phyloP scores from a whole-genome alignment of 2,113 vertebrate species.

The Drymodes brunneopygia region DNA sequence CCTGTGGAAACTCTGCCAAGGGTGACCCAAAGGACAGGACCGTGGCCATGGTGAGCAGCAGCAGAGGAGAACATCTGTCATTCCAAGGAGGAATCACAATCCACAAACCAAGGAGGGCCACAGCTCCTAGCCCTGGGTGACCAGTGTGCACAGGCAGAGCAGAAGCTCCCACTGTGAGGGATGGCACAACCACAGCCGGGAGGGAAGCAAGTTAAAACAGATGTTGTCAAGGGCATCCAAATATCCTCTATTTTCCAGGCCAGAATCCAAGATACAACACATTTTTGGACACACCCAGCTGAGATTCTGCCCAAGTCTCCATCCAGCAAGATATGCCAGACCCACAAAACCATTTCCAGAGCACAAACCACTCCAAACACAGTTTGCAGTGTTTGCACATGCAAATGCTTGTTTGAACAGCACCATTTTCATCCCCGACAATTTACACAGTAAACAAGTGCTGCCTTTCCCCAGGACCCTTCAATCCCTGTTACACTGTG shows the following conservation, averaged over 20 bases:
- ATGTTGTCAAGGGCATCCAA: background rate
- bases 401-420: background rate
- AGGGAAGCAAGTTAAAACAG: background rate
- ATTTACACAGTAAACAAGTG: background rate
- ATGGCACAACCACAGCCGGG: background rate
- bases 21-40: background rate
- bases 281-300: background rate
- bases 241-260: background rate
- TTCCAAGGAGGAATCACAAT: background rate
- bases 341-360: background rate
- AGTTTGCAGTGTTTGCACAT: background rate
- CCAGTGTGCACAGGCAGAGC: background rate
- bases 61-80: background rate
- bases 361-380: no score
- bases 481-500: background rate
- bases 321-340: background rate
- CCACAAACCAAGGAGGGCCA: background rate
- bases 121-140: background rate
- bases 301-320: background rate
- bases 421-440: background rate
- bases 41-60: rapidly evolving
- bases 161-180: background rate
- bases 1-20: background rate
- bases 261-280: background rate
- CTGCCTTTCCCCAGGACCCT: background rate